These are phyloP conservation scores for Cottus gobio DNA, from an alignment of 2,113 vertebrate genomes.

Conservation along the genomic window DNA sequence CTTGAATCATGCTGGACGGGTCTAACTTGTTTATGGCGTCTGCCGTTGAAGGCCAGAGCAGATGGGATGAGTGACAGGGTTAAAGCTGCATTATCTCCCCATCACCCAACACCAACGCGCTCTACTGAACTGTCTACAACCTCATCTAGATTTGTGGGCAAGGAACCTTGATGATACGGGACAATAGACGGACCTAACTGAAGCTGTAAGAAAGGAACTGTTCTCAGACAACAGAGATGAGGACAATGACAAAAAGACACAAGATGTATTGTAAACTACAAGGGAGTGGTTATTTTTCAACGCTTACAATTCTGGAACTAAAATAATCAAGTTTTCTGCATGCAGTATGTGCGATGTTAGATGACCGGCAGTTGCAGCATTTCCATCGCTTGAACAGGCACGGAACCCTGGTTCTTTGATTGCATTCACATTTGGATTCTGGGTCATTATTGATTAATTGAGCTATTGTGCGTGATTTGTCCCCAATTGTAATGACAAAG, in stretches of 20 bases:
- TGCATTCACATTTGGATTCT: background rate
- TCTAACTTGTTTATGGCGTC: constrained; percentile 24
- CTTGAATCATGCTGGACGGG: background rate
- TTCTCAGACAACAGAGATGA: background rate
- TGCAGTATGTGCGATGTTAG: background rate
- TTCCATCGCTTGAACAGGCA: background rate
- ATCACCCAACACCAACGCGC: constrained; percentile 17
- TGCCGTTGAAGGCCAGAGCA: constrained; percentile 18
- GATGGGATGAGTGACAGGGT: constrained; percentile 5
- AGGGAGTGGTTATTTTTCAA: background rate
- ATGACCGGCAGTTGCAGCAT: background rate
- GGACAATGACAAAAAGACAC: background rate
- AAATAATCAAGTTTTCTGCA: background rate
- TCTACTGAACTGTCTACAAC: constrained; percentile 62
- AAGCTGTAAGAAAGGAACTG: background rate
- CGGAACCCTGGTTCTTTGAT: background rate
- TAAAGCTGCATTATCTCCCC: constrained; percentile 34
- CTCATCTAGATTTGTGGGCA: constrained; percentile 24
- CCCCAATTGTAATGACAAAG: background rate
- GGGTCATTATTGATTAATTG: constrained; percentile 5
- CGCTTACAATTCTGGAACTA: background rate
- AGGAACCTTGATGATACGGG: constrained; percentile 1
- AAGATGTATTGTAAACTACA: background rate
- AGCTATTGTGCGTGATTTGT: background rate
- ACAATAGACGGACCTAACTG: constrained; percentile 22